Conservation (phyloP, 2,113 vertebrate species). For the Gavia stellata region DNA sequence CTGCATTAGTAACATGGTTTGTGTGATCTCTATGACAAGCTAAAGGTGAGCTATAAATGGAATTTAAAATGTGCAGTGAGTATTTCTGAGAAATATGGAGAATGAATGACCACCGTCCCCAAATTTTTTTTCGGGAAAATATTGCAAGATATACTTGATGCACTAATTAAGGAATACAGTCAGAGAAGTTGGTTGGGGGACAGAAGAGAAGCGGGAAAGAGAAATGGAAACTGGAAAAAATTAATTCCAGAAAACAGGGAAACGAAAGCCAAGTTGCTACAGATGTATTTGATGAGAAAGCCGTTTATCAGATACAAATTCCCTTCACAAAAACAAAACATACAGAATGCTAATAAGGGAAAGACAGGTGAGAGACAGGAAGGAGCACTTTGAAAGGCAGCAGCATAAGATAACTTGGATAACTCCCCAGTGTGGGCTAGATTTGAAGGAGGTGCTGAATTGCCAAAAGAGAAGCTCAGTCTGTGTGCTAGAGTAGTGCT, state of each 20-base stretch:
- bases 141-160: background rate
- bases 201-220: background rate
- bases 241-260: background rate
- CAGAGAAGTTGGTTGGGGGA: background rate
- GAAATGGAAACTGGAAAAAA: background rate
- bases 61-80: background rate
- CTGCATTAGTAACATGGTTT: background rate
- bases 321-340: background rate
- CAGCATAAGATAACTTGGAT: background rate
- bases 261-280: background rate
- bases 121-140: background rate
- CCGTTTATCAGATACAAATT: background rate
- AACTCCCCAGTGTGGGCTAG: background rate
- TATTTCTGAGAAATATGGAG: background rate
- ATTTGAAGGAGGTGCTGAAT: background rate
- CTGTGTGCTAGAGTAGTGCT: fast-evolving
- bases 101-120: background rate
- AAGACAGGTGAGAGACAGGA: background rate
- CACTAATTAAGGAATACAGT: background rate
- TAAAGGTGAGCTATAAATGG: background rate
- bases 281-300: background rate
- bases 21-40: background rate
- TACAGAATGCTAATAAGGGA: background rate
- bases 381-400: background rate
- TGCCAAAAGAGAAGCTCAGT: background rate